phyloP scores from a whole-genome alignment of 2,888 invertebrate genomes.

The Agriotes lineatus region DNA sequence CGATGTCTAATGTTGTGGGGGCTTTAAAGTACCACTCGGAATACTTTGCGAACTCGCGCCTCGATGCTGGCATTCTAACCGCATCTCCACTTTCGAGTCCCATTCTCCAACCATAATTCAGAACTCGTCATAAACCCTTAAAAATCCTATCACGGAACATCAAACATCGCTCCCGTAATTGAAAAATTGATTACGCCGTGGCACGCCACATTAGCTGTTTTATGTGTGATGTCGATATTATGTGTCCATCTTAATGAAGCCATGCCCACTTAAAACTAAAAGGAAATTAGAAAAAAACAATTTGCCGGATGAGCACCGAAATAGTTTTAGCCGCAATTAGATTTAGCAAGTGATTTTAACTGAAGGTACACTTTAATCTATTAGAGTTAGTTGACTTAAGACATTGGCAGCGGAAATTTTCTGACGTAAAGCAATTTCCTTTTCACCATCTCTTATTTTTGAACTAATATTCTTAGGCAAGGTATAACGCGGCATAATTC shows the following conservation, averaged over 20 bases:
- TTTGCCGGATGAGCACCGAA: too few relatives aligned
- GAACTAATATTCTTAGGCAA: background rate
- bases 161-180: slow-evolving; percentile 19
- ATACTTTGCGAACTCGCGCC: slow-evolving; percentile 1
- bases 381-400: background rate
- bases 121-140: slow-evolving; percentile 4
- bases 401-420: background rate
- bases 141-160: slow-evolving; percentile 17
- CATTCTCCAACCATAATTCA: slow-evolving; percentile 2
- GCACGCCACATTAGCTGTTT: slow-evolving; percentile 7
- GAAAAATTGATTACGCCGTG: slow-evolving; percentile 18
- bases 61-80: background rate
- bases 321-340: too few relatives aligned
- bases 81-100: background rate
- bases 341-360: too few relatives aligned
- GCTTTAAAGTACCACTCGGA: slow-evolving; percentile 1
- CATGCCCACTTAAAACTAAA: too few relatives aligned
- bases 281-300: too few relatives aligned
- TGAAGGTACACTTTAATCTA: too few relatives aligned
- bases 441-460: background rate
- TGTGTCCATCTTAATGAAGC: background rate
- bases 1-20: background rate
- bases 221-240: background rate
- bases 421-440: background rate
- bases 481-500: background rate